Percentiles rank a stretch among this genome's conserved stretches.
These are phyloP conservation scores for Drosophila stalkeri DNA, from an alignment of 2,888 invertebrate genomes.

Conservation along the genomic window DNA sequence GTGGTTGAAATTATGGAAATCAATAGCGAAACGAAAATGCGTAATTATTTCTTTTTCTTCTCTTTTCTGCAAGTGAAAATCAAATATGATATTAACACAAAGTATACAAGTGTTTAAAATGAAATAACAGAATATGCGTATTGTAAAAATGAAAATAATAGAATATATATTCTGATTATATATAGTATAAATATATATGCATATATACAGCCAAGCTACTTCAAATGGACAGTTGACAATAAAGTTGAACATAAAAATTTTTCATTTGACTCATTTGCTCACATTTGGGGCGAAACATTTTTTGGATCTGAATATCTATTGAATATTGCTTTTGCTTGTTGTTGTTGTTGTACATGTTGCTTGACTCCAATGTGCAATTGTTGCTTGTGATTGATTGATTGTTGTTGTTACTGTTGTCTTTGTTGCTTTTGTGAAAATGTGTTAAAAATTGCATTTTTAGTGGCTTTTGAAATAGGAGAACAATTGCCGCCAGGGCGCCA, in stretches of 20 bases:
- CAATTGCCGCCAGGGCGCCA: conserved; percentile 78
- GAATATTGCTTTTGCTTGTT: conserved; percentile 35
- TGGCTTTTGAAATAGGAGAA: conserved; percentile 72
- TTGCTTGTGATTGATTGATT: conserved; percentile 26
- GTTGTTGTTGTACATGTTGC: conserved; percentile 44
- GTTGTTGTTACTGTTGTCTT: conserved; percentile 31
- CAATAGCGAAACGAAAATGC: conserved; percentile 66
- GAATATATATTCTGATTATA: conserved; percentile 14
- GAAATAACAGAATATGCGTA: conserved; percentile 12
- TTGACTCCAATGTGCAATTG: conserved; percentile 35
- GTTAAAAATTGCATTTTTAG: conserved; percentile 30
- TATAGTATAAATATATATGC: conserved; percentile 2
- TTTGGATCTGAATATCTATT: conserved; percentile 18
- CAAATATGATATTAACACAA: conserved; percentile 45
- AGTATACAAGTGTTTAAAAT: conserved; percentile 1
- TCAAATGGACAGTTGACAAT: conserved; percentile 57
- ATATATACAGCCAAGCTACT: conserved; percentile 64
- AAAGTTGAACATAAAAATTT: conserved; percentile 40
- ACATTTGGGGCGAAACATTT: conserved; percentile 63
- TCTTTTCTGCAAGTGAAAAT: conserved; percentile 74
- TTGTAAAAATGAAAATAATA: conserved; percentile 14
- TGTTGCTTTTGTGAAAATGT: conserved; percentile 37
- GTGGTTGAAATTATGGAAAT: conserved; percentile 62
- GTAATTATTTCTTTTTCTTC: conserved; percentile 77
- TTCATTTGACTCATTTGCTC: conserved; percentile 62